These are phyloP conservation scores for Agelas oroides DNA, from an alignment of 37 sponge, comb jelly and placozoan genomes.

Conservation along the genomic window DNA sequence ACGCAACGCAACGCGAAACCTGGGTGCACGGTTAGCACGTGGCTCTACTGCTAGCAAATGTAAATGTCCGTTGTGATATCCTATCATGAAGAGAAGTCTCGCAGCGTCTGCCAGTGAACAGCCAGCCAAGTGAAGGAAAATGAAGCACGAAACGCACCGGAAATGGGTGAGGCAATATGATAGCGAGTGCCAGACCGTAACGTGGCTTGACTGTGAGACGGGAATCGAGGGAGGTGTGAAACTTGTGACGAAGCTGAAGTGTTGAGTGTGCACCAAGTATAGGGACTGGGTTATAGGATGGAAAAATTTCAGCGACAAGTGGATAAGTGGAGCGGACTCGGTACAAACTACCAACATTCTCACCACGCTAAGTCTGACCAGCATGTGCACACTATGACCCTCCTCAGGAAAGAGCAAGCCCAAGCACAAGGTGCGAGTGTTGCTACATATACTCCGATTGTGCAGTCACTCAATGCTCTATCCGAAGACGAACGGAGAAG, in stretches of 20 bases:
- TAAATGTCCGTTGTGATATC: too few relatives aligned
- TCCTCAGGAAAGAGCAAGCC: constrained; percentile 51
- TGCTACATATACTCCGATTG: constrained; percentile 48
- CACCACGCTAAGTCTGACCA: constrained; percentile 62
- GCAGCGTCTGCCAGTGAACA: too few relatives aligned
- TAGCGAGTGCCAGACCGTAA: constrained; percentile 66
- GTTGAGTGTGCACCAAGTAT: constrained; percentile 39
- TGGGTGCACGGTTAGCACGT: too few relatives aligned
- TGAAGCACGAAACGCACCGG: constrained; percentile 48
- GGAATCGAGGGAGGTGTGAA: constrained; percentile 19
- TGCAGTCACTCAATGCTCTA: constrained; percentile 39
- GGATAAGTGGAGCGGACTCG: constrained; percentile 64
- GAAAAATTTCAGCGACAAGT: constrained; percentile 64
- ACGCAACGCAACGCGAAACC: too few relatives aligned
- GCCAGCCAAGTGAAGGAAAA: constrained; percentile 37
- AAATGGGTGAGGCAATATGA: too few relatives aligned
- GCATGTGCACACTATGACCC: constrained; percentile 61
- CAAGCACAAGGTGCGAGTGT: constrained; percentile 34
- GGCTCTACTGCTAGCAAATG: too few relatives aligned
- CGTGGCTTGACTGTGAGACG: constrained; percentile 58
- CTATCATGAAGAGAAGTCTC: too few relatives aligned
- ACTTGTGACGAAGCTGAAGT: constrained; percentile 60
- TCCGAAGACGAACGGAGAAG: constrained; percentile 42
- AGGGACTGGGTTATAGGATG: constrained; percentile 38
- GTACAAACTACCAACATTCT: constrained; percentile 56